Evolutionary conservation across 2,888 invertebrate species (phyloP).

Genomic region (Baccha elongata): DNA sequence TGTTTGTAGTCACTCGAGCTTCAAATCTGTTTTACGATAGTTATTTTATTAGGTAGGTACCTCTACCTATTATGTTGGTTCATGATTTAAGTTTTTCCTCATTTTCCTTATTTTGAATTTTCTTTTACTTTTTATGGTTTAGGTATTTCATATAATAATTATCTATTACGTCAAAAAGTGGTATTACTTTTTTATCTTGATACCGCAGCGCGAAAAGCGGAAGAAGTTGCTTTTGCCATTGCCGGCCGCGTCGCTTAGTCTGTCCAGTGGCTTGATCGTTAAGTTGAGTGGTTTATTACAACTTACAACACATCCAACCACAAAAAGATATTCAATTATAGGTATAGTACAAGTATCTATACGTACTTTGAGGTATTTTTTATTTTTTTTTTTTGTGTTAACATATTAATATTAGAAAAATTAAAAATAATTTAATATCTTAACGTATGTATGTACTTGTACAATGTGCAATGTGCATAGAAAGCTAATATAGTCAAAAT

Average conservation of each 20-base stretch:
- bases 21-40: too few relatives aligned
- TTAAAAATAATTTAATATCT: too few relatives aligned
- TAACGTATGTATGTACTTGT: too few relatives aligned
- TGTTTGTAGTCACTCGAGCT: too few relatives aligned
- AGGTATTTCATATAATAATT: not conserved
- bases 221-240: constrained; percentile 1
- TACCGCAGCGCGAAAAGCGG: constrained; percentile 18
- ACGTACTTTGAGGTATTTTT: not conserved
- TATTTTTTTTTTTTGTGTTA: too few relatives aligned
- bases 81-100: constrained; percentile 10
- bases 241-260: not conserved
- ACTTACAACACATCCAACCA: constrained; percentile 8
- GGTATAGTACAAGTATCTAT: not conserved
- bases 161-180: constrained; percentile 34
- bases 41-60: too few relatives aligned
- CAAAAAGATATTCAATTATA: too few relatives aligned
- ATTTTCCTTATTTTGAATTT: constrained; percentile 6
- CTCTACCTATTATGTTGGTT: too few relatives aligned
- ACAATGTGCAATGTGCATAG: too few relatives aligned
- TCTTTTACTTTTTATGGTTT: constrained; percentile 19
- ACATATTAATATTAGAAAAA: too few relatives aligned
- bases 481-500: too few relatives aligned
- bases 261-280: not conserved
- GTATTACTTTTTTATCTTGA: constrained; percentile 23
- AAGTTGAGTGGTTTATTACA: constrained; percentile 20